Evolutionary conservation across 2,888 invertebrate species (phyloP).

Genomic region (Odontomyia ornata): DNA sequence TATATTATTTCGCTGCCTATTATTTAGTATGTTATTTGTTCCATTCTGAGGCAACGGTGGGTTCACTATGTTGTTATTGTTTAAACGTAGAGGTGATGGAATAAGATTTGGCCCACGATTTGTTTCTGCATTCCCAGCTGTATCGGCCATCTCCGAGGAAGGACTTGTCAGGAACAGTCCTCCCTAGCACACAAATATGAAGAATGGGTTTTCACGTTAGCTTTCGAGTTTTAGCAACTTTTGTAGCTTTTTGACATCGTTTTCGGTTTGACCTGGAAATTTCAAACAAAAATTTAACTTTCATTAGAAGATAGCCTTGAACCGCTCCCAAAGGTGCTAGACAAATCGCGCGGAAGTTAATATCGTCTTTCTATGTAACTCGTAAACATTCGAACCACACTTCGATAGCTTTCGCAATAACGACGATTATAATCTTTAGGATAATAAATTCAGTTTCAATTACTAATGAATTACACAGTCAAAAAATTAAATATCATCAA

Average conservation of each 20-base stretch:
- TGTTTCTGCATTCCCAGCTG: background rate
- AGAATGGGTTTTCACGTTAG: background rate
- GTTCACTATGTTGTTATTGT: slow-evolving; percentile 43
- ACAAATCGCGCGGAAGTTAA: slow-evolving; percentile 12
- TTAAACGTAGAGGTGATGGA: slow-evolving; percentile 9
- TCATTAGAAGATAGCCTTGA: slow-evolving; percentile 27
- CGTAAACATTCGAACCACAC: background rate
- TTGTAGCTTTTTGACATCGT: slow-evolving; percentile 13
- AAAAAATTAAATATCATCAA: slow-evolving; percentile 33
- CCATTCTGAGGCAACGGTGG: slow-evolving; percentile 38
- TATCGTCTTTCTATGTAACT: background rate
- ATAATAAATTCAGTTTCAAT: slow-evolving; percentile 24
- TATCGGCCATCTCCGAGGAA: slow-evolving; percentile 26
- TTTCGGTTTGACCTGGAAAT: slow-evolving; percentile 27
- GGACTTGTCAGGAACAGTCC: background rate
- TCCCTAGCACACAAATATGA: background rate
- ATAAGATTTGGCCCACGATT: slow-evolving; percentile 10
- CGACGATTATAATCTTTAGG: background rate
- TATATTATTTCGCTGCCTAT: slow-evolving; percentile 38
- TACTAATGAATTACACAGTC: background rate
- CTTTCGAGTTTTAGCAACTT: background rate
- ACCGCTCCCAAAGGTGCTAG: background rate
- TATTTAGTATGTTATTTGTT: slow-evolving; percentile 30
- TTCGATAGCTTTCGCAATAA: background rate
- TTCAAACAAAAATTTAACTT: slow-evolving; percentile 5